Conservation (phyloP, 2,888 invertebrate genomes). For the Plagodis dolabraria region DNA sequence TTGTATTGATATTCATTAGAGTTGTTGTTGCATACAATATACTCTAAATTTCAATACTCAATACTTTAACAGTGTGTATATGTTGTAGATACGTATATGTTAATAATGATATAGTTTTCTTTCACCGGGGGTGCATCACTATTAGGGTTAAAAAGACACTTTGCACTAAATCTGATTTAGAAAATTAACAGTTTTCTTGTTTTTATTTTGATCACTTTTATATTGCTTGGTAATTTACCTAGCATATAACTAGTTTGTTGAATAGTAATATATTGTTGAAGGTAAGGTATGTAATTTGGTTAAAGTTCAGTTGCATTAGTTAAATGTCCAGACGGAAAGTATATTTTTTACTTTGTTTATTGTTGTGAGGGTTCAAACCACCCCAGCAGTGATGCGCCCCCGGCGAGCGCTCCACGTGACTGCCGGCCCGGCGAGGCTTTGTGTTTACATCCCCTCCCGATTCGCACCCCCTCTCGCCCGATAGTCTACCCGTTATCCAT, state of each 20-base stretch:
- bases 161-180: background rate
- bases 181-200: constrained; percentile 1
- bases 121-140: constrained; percentile 73
- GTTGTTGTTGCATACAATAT: constrained; percentile 76
- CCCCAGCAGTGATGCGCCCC: constrained; percentile 84
- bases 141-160: constrained; percentile 51
- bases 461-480: constrained; percentile 33
- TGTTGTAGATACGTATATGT: constrained; percentile 47
- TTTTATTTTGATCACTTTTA: background rate
- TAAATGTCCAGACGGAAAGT: constrained; percentile 11
- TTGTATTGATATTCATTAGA: constrained; percentile 82
- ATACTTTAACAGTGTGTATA: constrained; percentile 62
- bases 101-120: constrained; percentile 34
- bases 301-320: background rate
- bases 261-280: too few species aligned
- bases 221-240: too few species aligned
- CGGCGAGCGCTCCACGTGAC: constrained; percentile 83
- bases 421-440: constrained; percentile 75
- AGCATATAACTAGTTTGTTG: too few species aligned
- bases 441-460: constrained; percentile 74
- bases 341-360: constrained; percentile 19
- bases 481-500: constrained; percentile 20
- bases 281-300: too few species aligned
- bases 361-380: constrained; percentile 45
- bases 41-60: constrained; percentile 63